Base-by-base conservation (phyloP, 2,113 vertebrate species). In the Cynopterus brachyotis region DNA sequence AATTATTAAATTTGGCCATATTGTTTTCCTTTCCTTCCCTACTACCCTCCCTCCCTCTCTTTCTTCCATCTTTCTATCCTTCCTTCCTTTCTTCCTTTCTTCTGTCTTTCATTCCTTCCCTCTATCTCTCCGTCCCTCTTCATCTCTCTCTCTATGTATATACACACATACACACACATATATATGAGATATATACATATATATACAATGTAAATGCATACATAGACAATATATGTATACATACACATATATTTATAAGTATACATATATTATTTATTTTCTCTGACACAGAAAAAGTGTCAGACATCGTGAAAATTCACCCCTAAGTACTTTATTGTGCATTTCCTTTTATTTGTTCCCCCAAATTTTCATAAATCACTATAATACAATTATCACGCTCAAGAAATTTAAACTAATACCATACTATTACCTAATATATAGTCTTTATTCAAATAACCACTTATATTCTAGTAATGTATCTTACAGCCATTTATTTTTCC, bases 241-340 rank as follows among this genome's bases (percentile, higher is more conserved):
- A 30, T 94, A 66, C 28, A 55, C 19, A 64, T 53, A 81, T 89
- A 66, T 89, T 82, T 26, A 47, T 32, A 82, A 67, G 17, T 28
- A 22, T 16, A 9, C 50, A 83, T 90, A 50, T 28, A 62, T 62
- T 50, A 30, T 30, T 62, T 88, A 11, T 83, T 67, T 67, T 90
- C 20, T 78, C 72, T 95, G 62, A 79, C 20, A 12, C 30, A 42
- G 40, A 78, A 87, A 94, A 91, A 59, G 8, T 66, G 73, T 53
- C 45, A 81, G 35, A 30, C 9, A 89, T 26, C 53, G 40, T 59
- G 32, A 75, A 87, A 75, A 50, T 45, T 24, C 16, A 70, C 30
- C 6, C 59, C 22, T 42, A 93, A 83, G 13, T 62, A 76, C 32
- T 89, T 89, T 72, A 79, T 32, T 22, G 20, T 62, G 22, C 69